Base-by-base conservation (phyloP, 1,140 invertebrate genomes). In the Brachionus rubens region DNA sequence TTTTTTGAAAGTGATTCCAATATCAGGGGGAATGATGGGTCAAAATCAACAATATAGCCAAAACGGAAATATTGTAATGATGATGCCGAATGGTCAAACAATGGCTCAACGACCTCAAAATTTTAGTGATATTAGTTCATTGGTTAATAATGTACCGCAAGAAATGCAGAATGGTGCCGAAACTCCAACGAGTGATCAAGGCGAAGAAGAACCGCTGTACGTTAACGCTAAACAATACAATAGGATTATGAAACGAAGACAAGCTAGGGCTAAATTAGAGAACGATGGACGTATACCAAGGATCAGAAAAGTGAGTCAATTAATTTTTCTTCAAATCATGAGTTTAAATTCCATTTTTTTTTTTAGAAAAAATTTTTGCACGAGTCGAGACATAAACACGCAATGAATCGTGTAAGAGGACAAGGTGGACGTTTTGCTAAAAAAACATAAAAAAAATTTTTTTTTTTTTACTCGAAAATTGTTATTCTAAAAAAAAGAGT, bases 351-450 rank as follows among this genome's bases (percentile, higher is more conserved):
- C 33, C n/a, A 28, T 30, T 54, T 52, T 52, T 26, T 30, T 54
- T 54, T 5, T 12, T 12, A 52, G 91, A 65, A 65, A 43, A 98
- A 98, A 93, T 99, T 98, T 83, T 87, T 98, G n/a, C 96, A 99
- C 80, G 96, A 98, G 86, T 98, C 95, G 9, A 87, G 96, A 76
- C 96, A 99, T 86, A 87, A 91, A 79, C 96, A 99, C 82, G 96
- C 96, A 0, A 94, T 98, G 92, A 99, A 98, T 83, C 88, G 96
- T 81, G 91, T 95, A 80, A 87, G 96, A 76, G 96, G 96, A 5
- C 93, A 96, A 86, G 96, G 96, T 56, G 96, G 96, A 0, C 87
- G 96, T 75, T 99, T 99, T 81, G 78, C 80, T n/a, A n/a, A n/a
- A n/a, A n/a, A n/a, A n/a, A n/a, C n/a, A n/a, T n/a, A n/a, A n/a